A percentile compares a stretch with the other conserved stretches of the same genome.
These are phyloP conservation scores for Denticeps clupeoides DNA, from an alignment of 2,797 vertebrate genomes.

Conservation along the genomic window DNA sequence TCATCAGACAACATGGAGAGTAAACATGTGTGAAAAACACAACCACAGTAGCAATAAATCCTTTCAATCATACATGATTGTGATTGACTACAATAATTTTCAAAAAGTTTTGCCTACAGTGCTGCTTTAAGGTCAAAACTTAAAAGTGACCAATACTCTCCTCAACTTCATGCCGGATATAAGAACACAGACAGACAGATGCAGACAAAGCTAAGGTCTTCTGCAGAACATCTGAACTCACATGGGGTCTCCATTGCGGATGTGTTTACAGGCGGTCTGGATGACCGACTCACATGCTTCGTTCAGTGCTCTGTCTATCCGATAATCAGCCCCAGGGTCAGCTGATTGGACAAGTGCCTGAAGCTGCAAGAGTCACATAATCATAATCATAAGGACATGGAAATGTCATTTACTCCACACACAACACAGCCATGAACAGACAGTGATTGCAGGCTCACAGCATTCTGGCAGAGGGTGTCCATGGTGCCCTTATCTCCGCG, in stretches of 20 bases:
- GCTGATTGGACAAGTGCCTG: constrained; percentile 90
- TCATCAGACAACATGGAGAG: constrained; percentile 13
- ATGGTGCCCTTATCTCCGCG: constrained; percentile 73
- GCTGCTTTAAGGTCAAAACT: too few relatives aligned
- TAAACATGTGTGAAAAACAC: not conserved
- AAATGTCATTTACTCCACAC: not conserved
- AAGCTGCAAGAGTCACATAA: constrained; percentile 54
- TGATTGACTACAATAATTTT: too few relatives aligned
- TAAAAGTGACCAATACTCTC: too few relatives aligned
- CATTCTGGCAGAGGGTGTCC: constrained; percentile 74
- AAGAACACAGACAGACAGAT: not conserved
- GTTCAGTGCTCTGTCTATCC: constrained; percentile 88
- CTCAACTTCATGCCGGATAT: not conserved
- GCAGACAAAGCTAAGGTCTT: too few relatives aligned
- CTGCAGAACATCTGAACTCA: too few relatives aligned
- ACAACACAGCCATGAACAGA: not conserved
- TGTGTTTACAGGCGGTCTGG: constrained; percentile 96
- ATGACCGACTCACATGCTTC: constrained; percentile 95
- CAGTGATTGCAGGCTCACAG: constrained; percentile 54
- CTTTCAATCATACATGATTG: not conserved
- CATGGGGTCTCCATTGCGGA: constrained; percentile 93
- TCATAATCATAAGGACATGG: not conserved
- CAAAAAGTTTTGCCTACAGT: too few relatives aligned
- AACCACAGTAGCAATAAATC: too few relatives aligned
- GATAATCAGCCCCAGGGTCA: constrained; percentile 88